Percentiles rank a stretch among this genome's conserved stretches.
Conservation (phyloP, 2,888 invertebrate genomes). For the Willowsia nigromaculata region DNA sequence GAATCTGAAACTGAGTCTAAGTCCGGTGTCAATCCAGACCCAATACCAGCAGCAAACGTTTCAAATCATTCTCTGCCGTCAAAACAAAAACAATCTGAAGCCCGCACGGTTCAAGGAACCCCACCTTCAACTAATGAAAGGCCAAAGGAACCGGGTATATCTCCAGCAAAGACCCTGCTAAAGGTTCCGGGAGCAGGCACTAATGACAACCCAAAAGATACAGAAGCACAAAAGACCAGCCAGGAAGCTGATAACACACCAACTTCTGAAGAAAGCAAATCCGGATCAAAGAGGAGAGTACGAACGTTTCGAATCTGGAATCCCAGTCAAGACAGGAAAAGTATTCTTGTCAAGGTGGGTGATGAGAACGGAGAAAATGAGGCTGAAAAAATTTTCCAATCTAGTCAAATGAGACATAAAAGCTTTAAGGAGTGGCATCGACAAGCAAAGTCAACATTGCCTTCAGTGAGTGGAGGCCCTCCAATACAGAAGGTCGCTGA, state of each 20-base stretch:
- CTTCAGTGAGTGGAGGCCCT: constrained; percentile 39
- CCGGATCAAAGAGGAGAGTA: neutral
- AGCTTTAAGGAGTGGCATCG: constrained; percentile 33
- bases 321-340: neutral
- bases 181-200: no score
- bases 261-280: neutral
- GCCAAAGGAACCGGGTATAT: no score
- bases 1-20: neutral
- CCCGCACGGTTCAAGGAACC: no score
- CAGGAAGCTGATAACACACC: neutral
- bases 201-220: no score
- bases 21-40: neutral
- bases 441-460: constrained; percentile 34
- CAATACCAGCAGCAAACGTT: neutral
- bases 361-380: neutral
- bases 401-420: constrained; percentile 8
- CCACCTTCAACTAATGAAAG: no score
- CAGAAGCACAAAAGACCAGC: no score
- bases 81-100: no score
- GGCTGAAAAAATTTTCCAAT: constrained; percentile 7
- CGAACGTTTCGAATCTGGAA: neutral
- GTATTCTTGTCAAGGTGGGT: neutral
- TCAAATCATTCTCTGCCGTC: no score
- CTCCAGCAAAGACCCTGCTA: no score
- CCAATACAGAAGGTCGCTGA: constrained; percentile 28